Conservation (phyloP, 2,888 invertebrate species). For the Trachelus troglodyta region DNA sequence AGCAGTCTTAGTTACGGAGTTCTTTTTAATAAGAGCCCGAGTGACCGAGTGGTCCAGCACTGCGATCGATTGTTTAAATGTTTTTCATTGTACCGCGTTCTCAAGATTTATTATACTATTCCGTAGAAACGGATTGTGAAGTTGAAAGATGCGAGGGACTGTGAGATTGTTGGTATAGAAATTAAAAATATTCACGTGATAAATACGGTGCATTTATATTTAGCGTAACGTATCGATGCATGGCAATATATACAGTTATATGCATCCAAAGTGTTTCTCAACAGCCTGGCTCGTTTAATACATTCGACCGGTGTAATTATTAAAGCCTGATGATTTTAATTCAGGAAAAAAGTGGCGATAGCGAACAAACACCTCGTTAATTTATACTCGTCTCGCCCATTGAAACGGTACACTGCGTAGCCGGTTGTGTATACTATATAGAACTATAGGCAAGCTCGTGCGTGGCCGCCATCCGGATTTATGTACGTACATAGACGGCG, state of each 20-base stretch:
- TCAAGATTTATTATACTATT: not conserved
- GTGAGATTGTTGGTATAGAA: not conserved
- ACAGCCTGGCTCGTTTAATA: conserved; percentile 37
- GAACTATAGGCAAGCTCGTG: not conserved
- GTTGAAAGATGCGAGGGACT: not conserved
- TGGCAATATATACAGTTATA: not conserved
- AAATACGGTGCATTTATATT: not conserved
- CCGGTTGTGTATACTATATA: not conserved
- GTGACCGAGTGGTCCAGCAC: not conserved
- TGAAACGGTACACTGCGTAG: conserved; percentile 18
- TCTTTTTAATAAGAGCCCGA: not conserved
- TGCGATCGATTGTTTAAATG: not conserved
- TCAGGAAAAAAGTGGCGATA: conserved; percentile 22
- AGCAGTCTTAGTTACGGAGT: not conserved
- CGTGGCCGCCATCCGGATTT: not conserved
- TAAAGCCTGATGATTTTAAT: conserved; percentile 41
- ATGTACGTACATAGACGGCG: not conserved
- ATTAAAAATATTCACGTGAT: not conserved
- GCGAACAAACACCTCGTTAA: conserved; percentile 45
- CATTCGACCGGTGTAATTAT: conserved; percentile 38
- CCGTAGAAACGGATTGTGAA: not conserved
- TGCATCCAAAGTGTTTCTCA: conserved; percentile 11
- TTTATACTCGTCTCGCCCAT: conserved; percentile 38
- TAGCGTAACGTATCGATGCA: not conserved
- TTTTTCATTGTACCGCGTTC: not conserved